A percentile compares a stretch with the other conserved stretches of the same genome.
Conservation (phyloP, 2,888 invertebrate species). For the Pristionchus japonicus region DNA sequence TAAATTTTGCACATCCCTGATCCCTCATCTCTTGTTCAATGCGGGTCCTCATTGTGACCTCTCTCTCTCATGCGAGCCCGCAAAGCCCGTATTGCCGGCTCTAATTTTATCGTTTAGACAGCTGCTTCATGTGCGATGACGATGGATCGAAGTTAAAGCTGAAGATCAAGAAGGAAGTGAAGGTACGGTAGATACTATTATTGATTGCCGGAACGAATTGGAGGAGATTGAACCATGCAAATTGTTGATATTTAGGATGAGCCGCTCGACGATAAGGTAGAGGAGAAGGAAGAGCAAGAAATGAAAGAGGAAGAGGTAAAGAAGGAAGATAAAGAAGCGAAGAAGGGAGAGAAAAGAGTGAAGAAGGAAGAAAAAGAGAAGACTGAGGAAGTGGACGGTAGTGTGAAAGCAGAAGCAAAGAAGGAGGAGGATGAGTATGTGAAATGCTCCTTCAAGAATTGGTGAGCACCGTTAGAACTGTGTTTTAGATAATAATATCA, state of each 20-base stretch:
- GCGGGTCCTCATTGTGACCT: no score
- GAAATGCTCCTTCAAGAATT: not conserved
- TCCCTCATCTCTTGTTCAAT: no score
- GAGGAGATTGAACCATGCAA: no score
- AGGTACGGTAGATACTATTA: not conserved
- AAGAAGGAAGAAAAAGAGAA: not conserved
- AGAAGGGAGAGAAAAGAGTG: not conserved
- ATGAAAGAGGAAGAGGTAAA: not conserved
- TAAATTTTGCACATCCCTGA: no score
- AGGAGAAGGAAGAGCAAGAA: not conserved
- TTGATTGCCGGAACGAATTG: no score
- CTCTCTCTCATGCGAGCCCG: no score
- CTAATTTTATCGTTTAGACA: not conserved
- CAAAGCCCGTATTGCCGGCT: no score
- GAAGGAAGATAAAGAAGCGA: not conserved
- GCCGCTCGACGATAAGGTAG: not conserved
- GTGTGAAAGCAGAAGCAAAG: not conserved
- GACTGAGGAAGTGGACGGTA: not conserved
- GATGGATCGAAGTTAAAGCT: not conserved
- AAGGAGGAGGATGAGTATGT: not conserved
- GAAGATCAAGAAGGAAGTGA: not conserved
- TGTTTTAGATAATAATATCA: no score
- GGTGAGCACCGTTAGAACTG: not conserved
- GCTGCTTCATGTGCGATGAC: not conserved
- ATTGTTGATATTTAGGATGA: not conserved